Evolutionary conservation across 2,888 invertebrate genomes (phyloP).

Genomic region (Eucera pruinosa): DNA sequence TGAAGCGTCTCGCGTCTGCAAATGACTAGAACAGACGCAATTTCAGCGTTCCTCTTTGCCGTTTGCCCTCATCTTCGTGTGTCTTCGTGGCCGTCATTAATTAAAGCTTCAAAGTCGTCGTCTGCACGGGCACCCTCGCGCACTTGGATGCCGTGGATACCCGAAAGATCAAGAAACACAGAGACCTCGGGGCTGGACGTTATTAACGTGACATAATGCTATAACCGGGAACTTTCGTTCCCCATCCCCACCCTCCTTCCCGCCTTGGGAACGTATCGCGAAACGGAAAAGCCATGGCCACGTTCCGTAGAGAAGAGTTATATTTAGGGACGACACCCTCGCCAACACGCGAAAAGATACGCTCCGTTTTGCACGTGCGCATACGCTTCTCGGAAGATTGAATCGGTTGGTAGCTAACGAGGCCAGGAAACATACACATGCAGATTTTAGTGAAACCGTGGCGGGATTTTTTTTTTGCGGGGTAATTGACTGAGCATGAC

Average conservation of each 20-base stretch:
- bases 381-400: conserved; percentile 60
- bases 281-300: conserved; percentile 64
- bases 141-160: conserved; percentile 68
- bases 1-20: conserved; percentile 49
- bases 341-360: conserved; percentile 46
- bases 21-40: conserved; percentile 67
- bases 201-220: conserved; percentile 81
- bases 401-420: conserved; percentile 65
- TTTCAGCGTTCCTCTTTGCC: conserved; percentile 64
- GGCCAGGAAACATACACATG: conserved; percentile 49
- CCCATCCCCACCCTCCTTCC: neutral
- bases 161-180: conserved; percentile 73
- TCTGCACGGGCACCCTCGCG: conserved; percentile 62
- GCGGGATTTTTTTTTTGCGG: neutral
- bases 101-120: conserved; percentile 79
- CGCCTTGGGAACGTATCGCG: conserved; percentile 23
- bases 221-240: conserved; percentile 59
- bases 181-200: conserved; percentile 67
- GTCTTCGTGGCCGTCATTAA: conserved; percentile 76
- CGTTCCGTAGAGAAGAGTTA: too few relatives aligned
- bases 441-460: neutral
- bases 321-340: conserved; percentile 66
- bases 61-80: conserved; percentile 24
- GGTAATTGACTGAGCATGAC: conserved; percentile 27
- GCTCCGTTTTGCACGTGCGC: conserved; percentile 68